Evolutionary conservation across 2,797 vertebrate species (phyloP), one percentile per base, ranked within the genome.

Genomic region (Morelia viridis): DNA sequence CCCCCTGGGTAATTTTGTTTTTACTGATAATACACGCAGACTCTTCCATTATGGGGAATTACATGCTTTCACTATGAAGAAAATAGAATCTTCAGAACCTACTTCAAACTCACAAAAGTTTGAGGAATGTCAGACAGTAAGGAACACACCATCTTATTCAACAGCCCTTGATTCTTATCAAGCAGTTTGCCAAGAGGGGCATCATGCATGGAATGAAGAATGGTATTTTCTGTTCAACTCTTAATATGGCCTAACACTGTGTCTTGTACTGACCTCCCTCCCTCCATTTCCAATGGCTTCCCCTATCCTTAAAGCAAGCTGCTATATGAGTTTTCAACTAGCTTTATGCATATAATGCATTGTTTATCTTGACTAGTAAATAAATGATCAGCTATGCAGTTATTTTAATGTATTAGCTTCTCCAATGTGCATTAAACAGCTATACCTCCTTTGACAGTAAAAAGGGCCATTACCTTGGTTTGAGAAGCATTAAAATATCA

Each of bases 81-180:
- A 90, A 92, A 92, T 24, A 92, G 57, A 87, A 76, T 90, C 88
- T 58, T 87, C 24, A 90, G 84, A 46, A 76, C 64, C 65, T 80
- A 56, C 92, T 89, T 90, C 56, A 92, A 80, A 87, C 57, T 76
- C 65, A 87, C 89, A 92, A 87, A 87, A 85, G 84, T n/a, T 80
- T 62, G 65, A 68, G 46, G 76, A 87, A 92, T 87, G 64, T 90
- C 92, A 92, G 65, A 92, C 57, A 92, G 11, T 87, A 87, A 90
- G 41, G 11, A 76, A 87, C 85, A 90, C 41, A 87, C 65, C 57
- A 90, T 92, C 92, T 87, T 92, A 68, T 50, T 62, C 57, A n/a
- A 6, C 15, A 13, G 65, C 24, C 41, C 83, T 87, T 92, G 88
- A 86, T 92, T 90, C 41, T 87, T 90, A 92, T 92, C 84, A 57